These are phyloP conservation scores for Eumaeus atala DNA, from an alignment of 1,140 invertebrate species.

Conservation along the genomic window DNA sequence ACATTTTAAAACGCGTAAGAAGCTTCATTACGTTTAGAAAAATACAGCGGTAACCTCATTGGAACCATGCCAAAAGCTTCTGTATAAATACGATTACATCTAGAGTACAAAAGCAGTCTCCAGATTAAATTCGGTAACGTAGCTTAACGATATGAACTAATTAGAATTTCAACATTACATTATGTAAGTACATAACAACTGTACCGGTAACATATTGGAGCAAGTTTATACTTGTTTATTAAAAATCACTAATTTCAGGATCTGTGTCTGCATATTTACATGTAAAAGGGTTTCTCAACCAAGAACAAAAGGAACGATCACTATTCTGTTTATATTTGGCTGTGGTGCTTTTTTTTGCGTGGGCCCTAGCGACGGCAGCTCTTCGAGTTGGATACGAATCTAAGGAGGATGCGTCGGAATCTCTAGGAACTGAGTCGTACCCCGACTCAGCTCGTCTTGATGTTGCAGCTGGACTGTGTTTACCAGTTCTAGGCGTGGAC, in stretches of 20 bases:
- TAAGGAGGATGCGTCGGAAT: conserved; percentile 89
- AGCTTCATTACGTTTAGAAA: conserved; percentile 61
- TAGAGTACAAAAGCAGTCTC: conserved; percentile 73
- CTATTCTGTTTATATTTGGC: conserved; percentile 75
- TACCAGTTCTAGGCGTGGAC: conserved; percentile 84
- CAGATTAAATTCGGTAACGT: conserved; percentile 73
- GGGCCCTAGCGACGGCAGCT: conserved; percentile 78
- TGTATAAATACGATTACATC: conserved; percentile 64
- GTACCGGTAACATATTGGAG: conserved; percentile 25
- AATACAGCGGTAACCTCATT: conserved; percentile 66
- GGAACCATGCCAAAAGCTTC: conserved; percentile 62
- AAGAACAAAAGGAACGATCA: conserved; percentile 77
- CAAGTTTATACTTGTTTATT: conserved; percentile 30
- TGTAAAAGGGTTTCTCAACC: conserved; percentile 80
- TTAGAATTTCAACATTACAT: conserved; percentile 42
- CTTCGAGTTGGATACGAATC: conserved; percentile 83
- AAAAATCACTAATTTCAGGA: conserved; percentile 78
- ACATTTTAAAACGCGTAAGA: conserved; percentile 29
- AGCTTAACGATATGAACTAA: conserved; percentile 62
- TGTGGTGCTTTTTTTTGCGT: conserved; percentile 69
- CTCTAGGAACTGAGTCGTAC: conserved; percentile 90
- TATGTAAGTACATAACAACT: conserved; percentile 28
- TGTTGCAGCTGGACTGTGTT: conserved; percentile 82
- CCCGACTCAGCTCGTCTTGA: conserved; percentile 87
- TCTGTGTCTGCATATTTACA: conserved; percentile 82